Evolutionary conservation across 2,113 vertebrate genomes (phyloP), one percentile per base, ranked within the genome.

Genomic region (Galemys pyrenaicus): DNA sequence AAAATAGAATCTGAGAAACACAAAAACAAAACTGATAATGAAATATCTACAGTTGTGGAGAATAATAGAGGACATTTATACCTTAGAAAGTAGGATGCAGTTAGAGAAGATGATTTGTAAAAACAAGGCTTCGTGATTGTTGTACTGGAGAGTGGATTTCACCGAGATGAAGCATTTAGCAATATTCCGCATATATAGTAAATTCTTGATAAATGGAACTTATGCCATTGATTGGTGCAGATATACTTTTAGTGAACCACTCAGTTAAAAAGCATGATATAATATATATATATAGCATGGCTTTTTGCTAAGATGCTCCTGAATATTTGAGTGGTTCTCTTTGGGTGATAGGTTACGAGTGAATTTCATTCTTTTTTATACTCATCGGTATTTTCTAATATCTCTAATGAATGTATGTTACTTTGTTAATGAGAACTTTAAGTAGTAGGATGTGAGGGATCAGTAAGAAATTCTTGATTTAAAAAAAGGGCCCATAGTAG

Each of bases 381-480:
- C 17, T 68, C 89, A 74, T 56, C 10, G 73, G 7, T 54, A 44
- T 81, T 81, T 56, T 22, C 35, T 94, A 46, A 62, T 82, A 90
- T 74, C 67, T 92, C 28, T 89, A 85, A 74, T 51, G 41, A 73
- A 67, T 62, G 12, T 75, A 9, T 10, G 46, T 94, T 81, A 80
- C 39, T 62, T 83, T 67, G n/a, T 2, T 78, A 78, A 85, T 77
- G 82, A 87, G 12, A 41, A 65, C 46, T 87, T 92, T 88, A 90
- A 77, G 70, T 64, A 88, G 56, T 82, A 44, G 56, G 56, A 73
- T 90, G 28, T 64, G 24, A 35, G 56, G n/a, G 22, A 74, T 83
- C 60, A 68, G 46, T 39, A 71, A 94, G 20, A 17, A 79, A 24
- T 86, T 35, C 28, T 44, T 32, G 3, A 15, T n/a, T 51, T 49